Conservation (phyloP, 2,113 vertebrate genomes). For the Hippocampus abdominalis region DNA sequence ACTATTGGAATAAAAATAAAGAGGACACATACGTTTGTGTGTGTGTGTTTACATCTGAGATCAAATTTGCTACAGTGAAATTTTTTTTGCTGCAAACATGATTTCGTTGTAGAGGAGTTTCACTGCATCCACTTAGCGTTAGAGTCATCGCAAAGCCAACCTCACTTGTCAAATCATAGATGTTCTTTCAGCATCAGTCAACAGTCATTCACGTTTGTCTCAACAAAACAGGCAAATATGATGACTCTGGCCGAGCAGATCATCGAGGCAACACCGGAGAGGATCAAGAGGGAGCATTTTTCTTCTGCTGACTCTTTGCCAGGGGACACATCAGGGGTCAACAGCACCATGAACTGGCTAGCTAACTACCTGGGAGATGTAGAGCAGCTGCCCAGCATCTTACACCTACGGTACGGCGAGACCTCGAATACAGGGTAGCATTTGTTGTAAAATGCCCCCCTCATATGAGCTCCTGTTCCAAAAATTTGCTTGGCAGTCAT, state of each 20-base stretch:
- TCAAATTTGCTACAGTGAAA: no score
- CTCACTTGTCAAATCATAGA: background rate
- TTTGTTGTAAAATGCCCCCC: background rate
- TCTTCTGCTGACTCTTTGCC: slow-evolving; percentile 76
- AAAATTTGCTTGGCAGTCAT: background rate
- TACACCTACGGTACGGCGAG: slow-evolving; percentile 83
- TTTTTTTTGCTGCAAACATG: no score
- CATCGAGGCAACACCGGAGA: slow-evolving; percentile 94
- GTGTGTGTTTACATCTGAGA: no score
- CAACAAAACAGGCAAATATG: slow-evolving; percentile 84
- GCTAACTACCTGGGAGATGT: slow-evolving; percentile 96
- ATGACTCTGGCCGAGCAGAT: slow-evolving; percentile 98
- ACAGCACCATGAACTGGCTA: slow-evolving; percentile 98
- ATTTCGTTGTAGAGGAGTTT: no score
- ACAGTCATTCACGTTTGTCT: slow-evolving; percentile 21
- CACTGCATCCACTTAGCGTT: no score
- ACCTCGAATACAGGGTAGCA: background rate
- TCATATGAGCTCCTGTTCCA: background rate
- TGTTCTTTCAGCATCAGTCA: background rate
- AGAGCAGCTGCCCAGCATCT: slow-evolving; percentile 87
- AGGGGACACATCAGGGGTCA: slow-evolving; percentile 80
- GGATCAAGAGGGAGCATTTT: slow-evolving; percentile 95
- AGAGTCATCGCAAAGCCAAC: background rate
- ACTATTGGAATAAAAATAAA: no score
- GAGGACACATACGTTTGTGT: no score